Evolutionary conservation across 2,888 invertebrate genomes (phyloP).

Genomic region (Creontiades dilutus): DNA sequence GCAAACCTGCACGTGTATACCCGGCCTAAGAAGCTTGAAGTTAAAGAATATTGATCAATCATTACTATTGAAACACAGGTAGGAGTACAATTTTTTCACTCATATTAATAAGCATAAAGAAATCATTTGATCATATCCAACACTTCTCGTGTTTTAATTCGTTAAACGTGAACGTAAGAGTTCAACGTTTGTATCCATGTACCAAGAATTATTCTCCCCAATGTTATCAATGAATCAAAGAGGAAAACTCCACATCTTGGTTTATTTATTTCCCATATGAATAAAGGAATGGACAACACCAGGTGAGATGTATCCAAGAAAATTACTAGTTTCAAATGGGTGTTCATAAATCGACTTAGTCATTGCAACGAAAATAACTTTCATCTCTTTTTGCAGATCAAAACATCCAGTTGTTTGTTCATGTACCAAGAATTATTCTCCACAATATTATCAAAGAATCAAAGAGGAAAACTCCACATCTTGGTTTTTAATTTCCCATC

Average conservation of each 20-base stretch:
- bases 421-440: conserved; percentile 20
- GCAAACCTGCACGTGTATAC: background rate
- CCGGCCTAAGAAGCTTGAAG: conserved; percentile 45
- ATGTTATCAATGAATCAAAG: background rate
- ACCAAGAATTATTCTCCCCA: conserved; percentile 14
- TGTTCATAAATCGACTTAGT: too few relatives aligned
- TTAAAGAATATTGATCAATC: conserved; percentile 19
- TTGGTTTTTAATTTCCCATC: background rate
- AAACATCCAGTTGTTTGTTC: background rate
- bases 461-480: conserved; percentile 5
- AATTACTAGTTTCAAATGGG: too few relatives aligned
- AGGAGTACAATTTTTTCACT: too few relatives aligned
- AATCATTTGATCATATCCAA: too few relatives aligned
- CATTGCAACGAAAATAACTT: too few relatives aligned
- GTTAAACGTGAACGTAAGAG: too few relatives aligned
- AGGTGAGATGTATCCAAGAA: too few relatives aligned
- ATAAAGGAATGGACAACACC: background rate
- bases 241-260: conserved; percentile 20
- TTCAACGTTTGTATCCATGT: background rate
- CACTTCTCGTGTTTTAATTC: too few relatives aligned
- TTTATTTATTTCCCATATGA: background rate
- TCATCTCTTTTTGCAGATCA: too few relatives aligned
- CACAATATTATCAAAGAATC: background rate
- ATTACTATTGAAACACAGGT: conserved; percentile 45
- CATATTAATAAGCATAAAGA: too few relatives aligned